Conservation (phyloP, 2,113 vertebrate species). For the Sigmodon hispidus region DNA sequence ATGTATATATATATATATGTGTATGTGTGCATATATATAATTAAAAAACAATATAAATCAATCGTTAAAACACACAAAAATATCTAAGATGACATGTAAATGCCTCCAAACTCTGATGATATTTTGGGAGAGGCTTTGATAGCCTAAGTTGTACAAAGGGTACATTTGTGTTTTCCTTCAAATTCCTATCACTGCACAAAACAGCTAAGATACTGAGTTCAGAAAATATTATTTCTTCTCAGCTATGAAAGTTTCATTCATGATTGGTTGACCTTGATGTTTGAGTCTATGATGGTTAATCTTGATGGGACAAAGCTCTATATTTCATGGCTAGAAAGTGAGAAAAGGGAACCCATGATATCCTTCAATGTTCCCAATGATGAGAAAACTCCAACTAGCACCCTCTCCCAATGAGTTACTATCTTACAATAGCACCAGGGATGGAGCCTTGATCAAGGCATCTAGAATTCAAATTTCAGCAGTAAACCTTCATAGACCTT, state of each 20-base stretch:
- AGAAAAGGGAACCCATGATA: background rate
- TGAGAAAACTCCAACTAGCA: too few relatives aligned
- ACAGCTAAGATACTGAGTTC: background rate
- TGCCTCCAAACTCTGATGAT: background rate
- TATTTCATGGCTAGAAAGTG: background rate
- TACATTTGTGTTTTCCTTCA: background rate
- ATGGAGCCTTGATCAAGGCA: rapidly evolving
- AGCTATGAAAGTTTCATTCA: background rate
- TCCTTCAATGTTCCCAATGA: background rate
- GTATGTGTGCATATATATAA: background rate
- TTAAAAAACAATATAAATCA: background rate
- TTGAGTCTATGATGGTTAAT: background rate
- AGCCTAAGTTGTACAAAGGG: background rate
- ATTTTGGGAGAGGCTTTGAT: background rate
- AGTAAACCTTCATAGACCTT: background rate
- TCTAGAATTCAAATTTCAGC: background rate
- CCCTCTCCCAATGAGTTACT: background rate
- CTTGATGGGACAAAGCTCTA: background rate
- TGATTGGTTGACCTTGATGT: background rate
- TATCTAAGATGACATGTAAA: background rate
- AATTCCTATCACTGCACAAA: background rate
- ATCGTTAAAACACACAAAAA: background rate
- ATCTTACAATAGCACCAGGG: background rate
- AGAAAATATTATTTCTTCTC: background rate
- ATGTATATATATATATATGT: background rate